Percentiles rank a stretch among this genome's conserved stretches.
phyloP scores from a whole-genome alignment of 1,140 invertebrate genomes.

The Teleogryllus occipitalis region DNA sequence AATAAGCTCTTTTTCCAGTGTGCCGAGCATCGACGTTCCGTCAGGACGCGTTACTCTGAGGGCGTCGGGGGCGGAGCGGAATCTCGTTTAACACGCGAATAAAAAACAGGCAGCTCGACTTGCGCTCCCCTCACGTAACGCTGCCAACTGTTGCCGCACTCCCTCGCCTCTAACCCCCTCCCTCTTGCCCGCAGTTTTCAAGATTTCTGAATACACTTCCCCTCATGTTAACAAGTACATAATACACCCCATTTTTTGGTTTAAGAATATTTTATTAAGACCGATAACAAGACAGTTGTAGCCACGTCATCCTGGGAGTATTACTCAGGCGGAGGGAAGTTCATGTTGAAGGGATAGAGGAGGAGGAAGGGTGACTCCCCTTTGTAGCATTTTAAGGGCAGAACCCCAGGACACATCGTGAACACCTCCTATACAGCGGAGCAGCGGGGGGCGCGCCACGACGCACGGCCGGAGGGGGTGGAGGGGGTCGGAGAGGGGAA shows the following conservation, averaged over 20 bases:
- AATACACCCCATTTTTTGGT: conserved; percentile 4
- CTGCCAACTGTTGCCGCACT: not conserved
- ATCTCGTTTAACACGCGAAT: not conserved
- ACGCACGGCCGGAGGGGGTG: too few species aligned
- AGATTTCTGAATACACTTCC: not conserved
- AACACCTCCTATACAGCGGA: not conserved
- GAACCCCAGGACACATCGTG: not conserved
- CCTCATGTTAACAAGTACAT: conserved; percentile 4
- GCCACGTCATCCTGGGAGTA: not conserved
- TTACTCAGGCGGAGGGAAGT: not conserved
- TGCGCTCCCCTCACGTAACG: not conserved
- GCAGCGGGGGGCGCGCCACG: too few species aligned
- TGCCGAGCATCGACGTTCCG: too few species aligned
- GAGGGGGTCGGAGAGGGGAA: not conserved
- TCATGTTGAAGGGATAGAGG: not conserved
- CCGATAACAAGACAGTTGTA: conserved; percentile 4
- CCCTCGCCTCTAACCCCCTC: not conserved
- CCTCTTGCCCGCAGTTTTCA: not conserved
- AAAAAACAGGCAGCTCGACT: not conserved
- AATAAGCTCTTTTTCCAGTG: too few species aligned
- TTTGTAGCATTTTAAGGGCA: not conserved
- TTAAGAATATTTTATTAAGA: conserved; percentile 6
- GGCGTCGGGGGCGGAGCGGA: too few species aligned
- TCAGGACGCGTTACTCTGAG: too few species aligned
- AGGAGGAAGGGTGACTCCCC: not conserved